phyloP scores from a whole-genome alignment of 1,140 invertebrate species.

The fruit fly (Drosophila melanogaster) region DNA sequence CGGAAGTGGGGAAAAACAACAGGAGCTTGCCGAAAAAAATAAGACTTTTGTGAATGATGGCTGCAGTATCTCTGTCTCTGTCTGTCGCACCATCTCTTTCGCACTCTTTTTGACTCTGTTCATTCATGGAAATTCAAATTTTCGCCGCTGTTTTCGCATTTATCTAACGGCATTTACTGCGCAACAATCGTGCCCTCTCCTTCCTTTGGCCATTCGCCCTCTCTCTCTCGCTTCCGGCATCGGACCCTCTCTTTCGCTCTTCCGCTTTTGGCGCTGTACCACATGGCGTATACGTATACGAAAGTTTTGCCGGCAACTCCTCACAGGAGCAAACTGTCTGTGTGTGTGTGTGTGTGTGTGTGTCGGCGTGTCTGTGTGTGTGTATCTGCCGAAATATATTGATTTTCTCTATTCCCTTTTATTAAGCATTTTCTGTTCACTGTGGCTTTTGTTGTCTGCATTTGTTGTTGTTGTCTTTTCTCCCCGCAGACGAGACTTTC shows the following conservation, averaged over 20 bases:
- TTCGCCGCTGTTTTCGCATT: constrained; percentile 56
- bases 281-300: constrained; percentile 53
- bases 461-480: constrained; percentile 20
- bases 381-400: constrained; percentile 76
- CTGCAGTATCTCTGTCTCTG: constrained; percentile 3
- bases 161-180: constrained; percentile 56
- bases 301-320: constrained; percentile 54
- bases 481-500: constrained; percentile 25
- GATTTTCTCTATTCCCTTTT: constrained; percentile 69
- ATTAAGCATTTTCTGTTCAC: constrained; percentile 55
- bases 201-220: too few relatives aligned
- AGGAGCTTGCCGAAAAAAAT: constrained; percentile 21
- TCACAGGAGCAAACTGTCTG: constrained; percentile 29
- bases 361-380: constrained; percentile 63
- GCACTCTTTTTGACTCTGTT: constrained; percentile 7
- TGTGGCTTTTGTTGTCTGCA: constrained; percentile 50
- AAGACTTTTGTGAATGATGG: constrained; percentile 32
- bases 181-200: constrained; percentile 31
- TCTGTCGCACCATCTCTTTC: background rate
- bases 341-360: constrained; percentile 44
- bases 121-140: constrained; percentile 75
- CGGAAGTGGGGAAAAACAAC: constrained; percentile 33
- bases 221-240: constrained; percentile 14
- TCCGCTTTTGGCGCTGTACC: constrained; percentile 6
- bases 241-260: constrained; percentile 7